Evolutionary conservation across 2,113 vertebrate genomes (phyloP).

Genomic region (Mustela nigripes): DNA sequence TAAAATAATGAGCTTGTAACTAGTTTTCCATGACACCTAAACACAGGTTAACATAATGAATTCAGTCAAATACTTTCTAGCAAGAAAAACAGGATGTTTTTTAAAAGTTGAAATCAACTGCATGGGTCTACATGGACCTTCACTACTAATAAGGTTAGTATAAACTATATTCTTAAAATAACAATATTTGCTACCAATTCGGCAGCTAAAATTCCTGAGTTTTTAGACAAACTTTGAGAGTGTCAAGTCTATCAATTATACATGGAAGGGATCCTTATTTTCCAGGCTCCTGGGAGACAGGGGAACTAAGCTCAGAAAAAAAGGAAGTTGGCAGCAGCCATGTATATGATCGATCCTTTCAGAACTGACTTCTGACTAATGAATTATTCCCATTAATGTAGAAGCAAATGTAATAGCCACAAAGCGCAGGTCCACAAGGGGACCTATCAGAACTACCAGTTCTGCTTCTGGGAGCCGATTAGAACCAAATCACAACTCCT

Average conservation of each 20-base stretch:
- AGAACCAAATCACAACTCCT: constrained; percentile 7
- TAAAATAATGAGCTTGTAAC: constrained; percentile 41
- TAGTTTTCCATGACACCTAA: constrained; percentile 1
- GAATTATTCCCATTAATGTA: neutral
- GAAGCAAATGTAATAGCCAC: neutral
- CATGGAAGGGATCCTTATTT: neutral
- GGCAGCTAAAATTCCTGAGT: neutral
- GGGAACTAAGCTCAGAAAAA: neutral
- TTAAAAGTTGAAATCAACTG: neutral
- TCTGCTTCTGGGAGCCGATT: neutral
- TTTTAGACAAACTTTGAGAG: neutral
- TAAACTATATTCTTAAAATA: constrained; percentile 33
- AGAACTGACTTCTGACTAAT: constrained; percentile 20
- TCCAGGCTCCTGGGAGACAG: neutral
- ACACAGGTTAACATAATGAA: neutral
- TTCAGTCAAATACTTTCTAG: constrained; percentile 1
- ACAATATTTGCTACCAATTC: neutral
- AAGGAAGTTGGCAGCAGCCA: neutral
- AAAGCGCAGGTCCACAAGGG: neutral
- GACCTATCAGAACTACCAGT: neutral
- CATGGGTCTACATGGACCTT: neutral
- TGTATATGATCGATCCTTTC: neutral
- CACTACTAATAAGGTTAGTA: neutral
- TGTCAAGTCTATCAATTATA: neutral
- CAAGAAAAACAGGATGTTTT: constrained; percentile 29